Evolutionary conservation across 2,113 vertebrate species (phyloP), one percentile per base, ranked within the genome.

Genomic region (Pardalotus punctatus): DNA sequence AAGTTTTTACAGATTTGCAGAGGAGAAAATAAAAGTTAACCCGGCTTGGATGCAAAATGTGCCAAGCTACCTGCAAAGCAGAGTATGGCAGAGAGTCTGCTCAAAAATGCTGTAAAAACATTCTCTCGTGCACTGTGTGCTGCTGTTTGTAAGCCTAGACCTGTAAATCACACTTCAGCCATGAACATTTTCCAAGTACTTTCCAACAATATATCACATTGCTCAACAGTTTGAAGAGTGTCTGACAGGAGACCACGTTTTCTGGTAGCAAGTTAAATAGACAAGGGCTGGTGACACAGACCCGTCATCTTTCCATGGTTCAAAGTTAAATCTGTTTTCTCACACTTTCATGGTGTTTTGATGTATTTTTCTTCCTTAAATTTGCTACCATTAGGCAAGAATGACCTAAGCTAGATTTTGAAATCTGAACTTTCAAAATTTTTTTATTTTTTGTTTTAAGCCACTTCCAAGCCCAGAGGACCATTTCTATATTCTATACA

Each of bases 141-240:
- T 88, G 79, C 66, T 96, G 64, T 79, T 90, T 79, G 58, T 86
- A 56, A 83, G 72, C 35, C 56, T 36, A 80, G 72, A 81, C 85
- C 69, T 92, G 95, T 93, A 96, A 95, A 92, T 88, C 79, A 78
- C 82, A 86, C 80, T 90, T 84, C 80, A 71, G 79, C 81, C 82
- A 35, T 5, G 60, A 94, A 70, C 10, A 3, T 47, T 88, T 83
- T 88, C 96, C 90, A 88, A 96, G 82, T 67, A 14, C 60, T 96
- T 96, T 95, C 89, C 89, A 89, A 21, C 79, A 56, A 60, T 94
- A 57, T 90, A 71, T 95, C 88, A 93, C 43, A 16, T 71, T 86
- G 76, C 92, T 95, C 79, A 78, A 13, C 56, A 35, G 23, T 45
- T 45, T 86, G 74, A 24, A 92, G 72, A 5, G 74, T 40, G 56